These are phyloP conservation scores for Stigmatopora argus DNA, from an alignment of 2,113 vertebrate species.

Conservation along the genomic window DNA sequence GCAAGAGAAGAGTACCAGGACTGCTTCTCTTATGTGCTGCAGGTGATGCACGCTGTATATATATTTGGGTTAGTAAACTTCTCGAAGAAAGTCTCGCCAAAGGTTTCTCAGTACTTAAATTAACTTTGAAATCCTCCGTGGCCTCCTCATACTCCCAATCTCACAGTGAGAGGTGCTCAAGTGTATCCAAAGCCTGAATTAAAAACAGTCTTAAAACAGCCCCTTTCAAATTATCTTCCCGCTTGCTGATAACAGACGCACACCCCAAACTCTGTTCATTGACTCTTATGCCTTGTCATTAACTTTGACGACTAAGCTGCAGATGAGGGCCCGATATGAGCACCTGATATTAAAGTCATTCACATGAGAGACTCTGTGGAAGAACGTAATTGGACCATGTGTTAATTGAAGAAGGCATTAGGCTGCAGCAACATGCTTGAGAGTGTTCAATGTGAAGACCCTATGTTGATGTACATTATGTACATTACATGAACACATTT, in stretches of 20 bases:
- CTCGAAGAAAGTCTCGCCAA: conserved; percentile 37
- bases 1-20: conserved; percentile 83
- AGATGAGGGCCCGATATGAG: conserved; percentile 65
- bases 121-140: conserved; percentile 53
- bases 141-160: conserved; percentile 65
- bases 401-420: conserved; percentile 55
- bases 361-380: conserved; percentile 45
- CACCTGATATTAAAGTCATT: conserved; percentile 63
- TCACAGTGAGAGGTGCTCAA: conserved; percentile 65
- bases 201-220: conserved; percentile 60
- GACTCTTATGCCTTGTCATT: conserved; percentile 68
- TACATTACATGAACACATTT: not conserved
- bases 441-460: not conserved
- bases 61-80: conserved; percentile 18
- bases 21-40: conserved; percentile 91
- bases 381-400: conserved; percentile 35
- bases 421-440: conserved; percentile 19
- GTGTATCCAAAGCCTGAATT: conserved; percentile 71
- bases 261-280: conserved; percentile 8
- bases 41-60: conserved; percentile 67
- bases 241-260: conserved; percentile 53
- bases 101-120: conserved; percentile 49
- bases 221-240: conserved; percentile 61
- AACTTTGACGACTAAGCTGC: conserved; percentile 63
- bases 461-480: too few species aligned